Conservation (phyloP, 2,797 vertebrate genomes). For the Vultur gryphus region DNA sequence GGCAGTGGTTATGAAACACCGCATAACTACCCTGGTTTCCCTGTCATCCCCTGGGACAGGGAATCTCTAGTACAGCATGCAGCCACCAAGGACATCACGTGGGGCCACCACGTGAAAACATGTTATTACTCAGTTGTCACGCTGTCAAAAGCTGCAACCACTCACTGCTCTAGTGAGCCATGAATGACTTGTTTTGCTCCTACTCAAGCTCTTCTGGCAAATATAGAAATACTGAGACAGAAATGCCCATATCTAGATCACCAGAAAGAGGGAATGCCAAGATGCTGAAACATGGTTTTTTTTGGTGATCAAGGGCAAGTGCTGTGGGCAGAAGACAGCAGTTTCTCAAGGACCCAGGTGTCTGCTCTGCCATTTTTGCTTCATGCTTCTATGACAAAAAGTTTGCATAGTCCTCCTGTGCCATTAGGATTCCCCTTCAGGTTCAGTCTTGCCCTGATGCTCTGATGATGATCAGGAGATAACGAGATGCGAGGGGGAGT, state of each 20-base stretch:
- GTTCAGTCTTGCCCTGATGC: not conserved
- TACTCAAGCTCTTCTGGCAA: not conserved
- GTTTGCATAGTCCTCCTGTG: not conserved
- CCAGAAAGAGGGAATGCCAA: not conserved
- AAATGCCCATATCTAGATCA: not conserved
- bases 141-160: not conserved
- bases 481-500: not conserved
- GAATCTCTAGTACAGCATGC: not conserved
- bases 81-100: not conserved
- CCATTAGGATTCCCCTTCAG: not conserved
- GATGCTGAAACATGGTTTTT: not conserved
- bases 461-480: not conserved
- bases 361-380: not conserved
- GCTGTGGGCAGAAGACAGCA: not conserved
- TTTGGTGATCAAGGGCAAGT: not conserved
- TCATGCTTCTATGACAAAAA: not conserved
- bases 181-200: not conserved
- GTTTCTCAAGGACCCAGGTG: not conserved
- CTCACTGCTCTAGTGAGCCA: conserved; percentile 24
- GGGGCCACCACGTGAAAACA: not conserved
- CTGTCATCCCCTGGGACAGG: not conserved
- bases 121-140: not conserved
- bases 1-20: not conserved
- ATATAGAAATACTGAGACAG: not conserved
- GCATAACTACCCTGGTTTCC: accelerated